phyloP scores from a whole-genome alignment of 2,797 vertebrate species.

The Agapornis canus region DNA sequence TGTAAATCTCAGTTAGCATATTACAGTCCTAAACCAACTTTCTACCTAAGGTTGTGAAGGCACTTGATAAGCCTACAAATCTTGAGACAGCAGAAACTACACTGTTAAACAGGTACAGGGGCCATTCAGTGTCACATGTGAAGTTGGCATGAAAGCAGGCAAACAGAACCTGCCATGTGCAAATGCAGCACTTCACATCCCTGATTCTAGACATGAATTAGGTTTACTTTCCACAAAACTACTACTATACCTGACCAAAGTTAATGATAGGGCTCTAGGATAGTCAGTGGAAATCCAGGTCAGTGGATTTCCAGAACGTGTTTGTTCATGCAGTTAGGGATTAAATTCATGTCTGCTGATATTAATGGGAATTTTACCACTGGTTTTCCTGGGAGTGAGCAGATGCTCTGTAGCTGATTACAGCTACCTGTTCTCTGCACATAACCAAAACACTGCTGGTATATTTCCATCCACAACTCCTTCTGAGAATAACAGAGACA shows the following conservation, averaged over 20 bases:
- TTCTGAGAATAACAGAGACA: neutral
- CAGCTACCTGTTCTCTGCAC: neutral
- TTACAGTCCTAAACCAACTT: neutral
- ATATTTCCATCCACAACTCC: neutral
- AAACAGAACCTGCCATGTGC: neutral
- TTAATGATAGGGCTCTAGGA: neutral
- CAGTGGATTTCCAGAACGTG: neutral
- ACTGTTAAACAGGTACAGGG: neutral
- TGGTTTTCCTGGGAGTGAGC: neutral
- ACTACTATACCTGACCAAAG: neutral
- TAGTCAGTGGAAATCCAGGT: no score
- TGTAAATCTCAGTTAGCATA: neutral
- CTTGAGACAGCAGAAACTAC: neutral
- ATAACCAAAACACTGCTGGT: neutral
- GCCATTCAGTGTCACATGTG: accelerated
- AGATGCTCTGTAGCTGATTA: neutral
- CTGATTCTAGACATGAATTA: neutral
- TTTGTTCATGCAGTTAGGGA: neutral
- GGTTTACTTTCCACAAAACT: neutral
- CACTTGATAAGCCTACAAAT: neutral
- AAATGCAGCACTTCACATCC: neutral
- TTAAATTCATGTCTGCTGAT: neutral
- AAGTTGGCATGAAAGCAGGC: neutral
- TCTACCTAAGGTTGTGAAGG: neutral
- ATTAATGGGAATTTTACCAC: neutral